These are phyloP conservation scores for Polietes domitor DNA, from an alignment of 2,888 invertebrate species.

Conservation along the genomic window DNA sequence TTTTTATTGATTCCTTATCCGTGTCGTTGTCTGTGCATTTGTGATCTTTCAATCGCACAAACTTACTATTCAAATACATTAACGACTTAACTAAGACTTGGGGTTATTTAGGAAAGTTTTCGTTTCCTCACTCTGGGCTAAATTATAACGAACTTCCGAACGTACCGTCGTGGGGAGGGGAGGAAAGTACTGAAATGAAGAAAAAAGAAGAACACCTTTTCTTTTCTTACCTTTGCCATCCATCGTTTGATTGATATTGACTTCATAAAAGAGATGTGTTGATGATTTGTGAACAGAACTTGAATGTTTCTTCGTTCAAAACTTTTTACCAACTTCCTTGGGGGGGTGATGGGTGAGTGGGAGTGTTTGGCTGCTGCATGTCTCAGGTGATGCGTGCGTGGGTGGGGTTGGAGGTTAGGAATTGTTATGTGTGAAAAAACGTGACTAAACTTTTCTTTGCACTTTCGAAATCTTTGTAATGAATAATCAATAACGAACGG, in stretches of 20 bases:
- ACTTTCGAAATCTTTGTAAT: constrained; percentile 42
- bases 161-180: not conserved
- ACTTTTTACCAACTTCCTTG: not conserved
- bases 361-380: not conserved
- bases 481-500: constrained; percentile 53
- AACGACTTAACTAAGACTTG: constrained; percentile 52
- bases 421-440: constrained; percentile 54
- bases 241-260: constrained; percentile 45
- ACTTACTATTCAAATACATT: constrained; percentile 48
- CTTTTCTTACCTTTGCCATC: constrained; percentile 5
- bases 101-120: constrained; percentile 34
- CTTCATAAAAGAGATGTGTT: constrained; percentile 37
- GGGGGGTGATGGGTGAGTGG: not conserved
- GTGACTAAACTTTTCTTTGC: constrained; percentile 50
- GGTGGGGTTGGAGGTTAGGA: no score
- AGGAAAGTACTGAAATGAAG: no score
- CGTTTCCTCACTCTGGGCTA: constrained; percentile 19
- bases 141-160: constrained; percentile 53
- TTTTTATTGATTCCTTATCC: constrained; percentile 32
- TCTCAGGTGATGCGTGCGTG: not conserved
- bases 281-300: constrained; percentile 47
- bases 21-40: not conserved
- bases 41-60: constrained; percentile 25
- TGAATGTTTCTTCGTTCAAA: constrained; percentile 40
- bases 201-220: constrained; percentile 23